Evolutionary conservation across 2,888 invertebrate species (phyloP), one percentile per base, ranked within the genome.

Genomic region (Dryomyza anilis): DNA sequence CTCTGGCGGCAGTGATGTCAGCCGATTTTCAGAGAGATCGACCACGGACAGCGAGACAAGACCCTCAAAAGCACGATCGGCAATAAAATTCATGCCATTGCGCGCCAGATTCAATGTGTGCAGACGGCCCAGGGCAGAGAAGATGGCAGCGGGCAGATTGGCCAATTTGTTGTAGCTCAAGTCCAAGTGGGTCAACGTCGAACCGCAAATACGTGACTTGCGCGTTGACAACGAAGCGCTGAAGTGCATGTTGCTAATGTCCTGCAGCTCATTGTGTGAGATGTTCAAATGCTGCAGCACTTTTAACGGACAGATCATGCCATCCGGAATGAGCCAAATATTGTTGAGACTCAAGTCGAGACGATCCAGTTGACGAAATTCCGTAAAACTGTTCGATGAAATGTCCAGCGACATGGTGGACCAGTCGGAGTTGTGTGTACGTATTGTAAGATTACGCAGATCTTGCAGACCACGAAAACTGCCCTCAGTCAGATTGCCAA

Each of bases 21-120:
- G 88, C 84, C 92, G 91, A 84, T 97, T 97, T 79, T 93, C 92
- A 2, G 95, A 94, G 69, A 97, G 85, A 85, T 96, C 94, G 74
- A 96, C 88, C 76, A 92, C 88, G 82, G 91, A 90, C 70, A 97
- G 85, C 67, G 91, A 89, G 78, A 91, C 89, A 59, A 96, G 85
- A 46, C 93, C 93, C 67, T 89, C 87, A 61, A 96, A 86, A 14
- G 95, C 93, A 73, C 90, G 88, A 83, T 95, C 94, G 53, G 91
- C 92, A 8, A 95, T 90, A 87, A 92, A 92, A 63, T 91, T 91
- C 80, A 96, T 91, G 82, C 92, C 92, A 79, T 96, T 96, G 77
- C 91, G 90, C 74, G 94, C 91, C 75, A 96, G 87, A 80, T 93
- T 91, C 56, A 97, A 86, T 77, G 91, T 90, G 73, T 88, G 88